Evolutionary conservation across 2,888 invertebrate species (phyloP).

Genomic region (Sesia apiformis): DNA sequence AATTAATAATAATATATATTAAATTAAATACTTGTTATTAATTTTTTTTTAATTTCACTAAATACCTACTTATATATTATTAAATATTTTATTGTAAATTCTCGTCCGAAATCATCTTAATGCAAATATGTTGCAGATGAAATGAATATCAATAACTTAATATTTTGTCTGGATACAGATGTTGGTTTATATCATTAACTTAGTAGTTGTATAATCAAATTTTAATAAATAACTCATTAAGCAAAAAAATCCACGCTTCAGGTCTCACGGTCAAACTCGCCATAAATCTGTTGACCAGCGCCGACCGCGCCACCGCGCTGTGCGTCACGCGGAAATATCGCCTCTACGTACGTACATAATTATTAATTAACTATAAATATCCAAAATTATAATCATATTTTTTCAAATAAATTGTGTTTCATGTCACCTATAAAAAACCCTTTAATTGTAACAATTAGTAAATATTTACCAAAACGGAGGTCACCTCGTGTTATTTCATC

Average conservation of each 20-base stretch:
- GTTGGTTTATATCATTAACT: slow-evolving; percentile 44
- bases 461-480: no score
- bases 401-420: no score
- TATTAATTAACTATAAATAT: neutral
- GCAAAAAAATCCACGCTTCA: slow-evolving; percentile 62
- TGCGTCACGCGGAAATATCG: slow-evolving; percentile 37
- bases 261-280: slow-evolving; percentile 69
- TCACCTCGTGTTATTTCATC: no score
- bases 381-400: neutral
- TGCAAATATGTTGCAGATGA: no score
- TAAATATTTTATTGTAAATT: no score
- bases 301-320: slow-evolving; percentile 17
- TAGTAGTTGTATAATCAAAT: slow-evolving; percentile 58
- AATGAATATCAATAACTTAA: neutral
- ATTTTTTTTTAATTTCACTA: no score
- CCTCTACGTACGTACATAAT: neutral
- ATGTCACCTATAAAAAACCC: no score
- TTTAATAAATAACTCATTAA: slow-evolving; percentile 70
- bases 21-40: no score
- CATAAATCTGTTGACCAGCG: slow-evolving; percentile 54
- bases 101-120: no score
- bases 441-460: no score
- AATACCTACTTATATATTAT: no score
- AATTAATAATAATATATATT: no score
- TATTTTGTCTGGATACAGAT: slow-evolving; percentile 35